Evolutionary conservation across 2,797 vertebrate genomes (phyloP).

Genomic region (Staurois parvus): DNA sequence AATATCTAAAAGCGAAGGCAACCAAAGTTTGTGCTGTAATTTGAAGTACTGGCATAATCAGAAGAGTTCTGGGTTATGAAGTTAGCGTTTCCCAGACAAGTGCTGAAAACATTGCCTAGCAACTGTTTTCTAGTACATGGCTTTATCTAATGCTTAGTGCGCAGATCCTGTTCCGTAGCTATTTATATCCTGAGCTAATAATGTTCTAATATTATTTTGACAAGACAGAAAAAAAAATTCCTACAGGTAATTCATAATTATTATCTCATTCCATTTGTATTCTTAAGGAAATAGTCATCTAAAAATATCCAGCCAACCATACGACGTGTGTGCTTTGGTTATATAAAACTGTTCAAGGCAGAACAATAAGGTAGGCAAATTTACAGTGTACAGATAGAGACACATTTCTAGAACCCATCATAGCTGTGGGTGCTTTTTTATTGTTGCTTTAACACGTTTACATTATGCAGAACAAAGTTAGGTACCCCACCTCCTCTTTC

Average conservation of each 20-base stretch:
- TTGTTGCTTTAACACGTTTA: too few species aligned
- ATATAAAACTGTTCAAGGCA: too few species aligned
- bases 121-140: constrained; percentile 53
- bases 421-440: too few species aligned
- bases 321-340: too few species aligned
- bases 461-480: too few species aligned
- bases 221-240: constrained; percentile 18
- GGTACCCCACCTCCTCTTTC: too few species aligned
- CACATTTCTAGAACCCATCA: too few species aligned
- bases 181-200: constrained; percentile 53
- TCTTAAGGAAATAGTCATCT: not conserved
- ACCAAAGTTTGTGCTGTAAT: not conserved
- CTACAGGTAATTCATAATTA: constrained; percentile 40
- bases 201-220: constrained; percentile 52
- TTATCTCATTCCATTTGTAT: constrained; percentile 27
- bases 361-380: too few species aligned
- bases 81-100: constrained; percentile 13
- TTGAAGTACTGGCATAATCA: constrained; percentile 8
- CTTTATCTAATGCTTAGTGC: constrained; percentile 41
- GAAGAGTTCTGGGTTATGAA: constrained; percentile 4
- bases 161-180: constrained; percentile 45
- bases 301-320: not conserved
- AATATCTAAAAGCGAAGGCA: too few species aligned
- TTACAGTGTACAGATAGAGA: too few species aligned
- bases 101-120: constrained; percentile 53